Conservation (phyloP, 2,797 vertebrate species). For the Sebastes iracundus region DNA sequence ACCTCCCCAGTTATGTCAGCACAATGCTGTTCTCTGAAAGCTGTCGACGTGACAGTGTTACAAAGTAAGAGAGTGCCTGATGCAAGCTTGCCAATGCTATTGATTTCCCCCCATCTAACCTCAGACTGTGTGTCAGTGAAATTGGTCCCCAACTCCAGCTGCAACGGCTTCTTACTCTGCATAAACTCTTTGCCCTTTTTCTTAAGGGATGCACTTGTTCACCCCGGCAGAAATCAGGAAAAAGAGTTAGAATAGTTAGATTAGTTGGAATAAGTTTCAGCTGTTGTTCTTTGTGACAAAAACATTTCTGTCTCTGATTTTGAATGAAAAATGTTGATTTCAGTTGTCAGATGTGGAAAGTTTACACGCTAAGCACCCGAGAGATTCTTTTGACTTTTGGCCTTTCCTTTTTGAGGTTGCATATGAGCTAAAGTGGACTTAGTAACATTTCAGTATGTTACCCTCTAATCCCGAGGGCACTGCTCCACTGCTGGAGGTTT, state of each 20-base stretch:
- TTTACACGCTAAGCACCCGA: neutral
- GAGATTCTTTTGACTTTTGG: neutral
- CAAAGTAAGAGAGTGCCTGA: constrained; percentile 20
- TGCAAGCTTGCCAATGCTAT: constrained; percentile 30
- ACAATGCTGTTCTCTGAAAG: constrained; percentile 42
- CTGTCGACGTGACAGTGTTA: constrained; percentile 25
- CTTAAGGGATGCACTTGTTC: constrained; percentile 6
- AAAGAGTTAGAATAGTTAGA: neutral
- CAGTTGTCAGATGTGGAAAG: neutral
- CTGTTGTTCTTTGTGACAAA: neutral
- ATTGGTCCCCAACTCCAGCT: constrained; percentile 21
- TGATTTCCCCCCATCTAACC: constrained; percentile 33
- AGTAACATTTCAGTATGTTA: constrained; percentile 22
- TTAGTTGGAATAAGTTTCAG: neutral
- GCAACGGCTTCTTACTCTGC: neutral
- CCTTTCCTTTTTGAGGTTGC: neutral
- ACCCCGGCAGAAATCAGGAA: neutral
- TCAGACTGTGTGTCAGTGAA: constrained; percentile 27
- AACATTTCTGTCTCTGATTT: neutral
- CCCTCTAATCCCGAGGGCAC: constrained; percentile 17
- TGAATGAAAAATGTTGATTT: neutral
- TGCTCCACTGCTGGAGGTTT: constrained; percentile 32
- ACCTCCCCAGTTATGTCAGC: constrained; percentile 32
- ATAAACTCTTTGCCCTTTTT: constrained; percentile 23
- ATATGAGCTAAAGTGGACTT: neutral